These are phyloP conservation scores for Phrynocephalus versicolor DNA, from an alignment of 2,113 vertebrate species.

Conservation along the genomic window DNA sequence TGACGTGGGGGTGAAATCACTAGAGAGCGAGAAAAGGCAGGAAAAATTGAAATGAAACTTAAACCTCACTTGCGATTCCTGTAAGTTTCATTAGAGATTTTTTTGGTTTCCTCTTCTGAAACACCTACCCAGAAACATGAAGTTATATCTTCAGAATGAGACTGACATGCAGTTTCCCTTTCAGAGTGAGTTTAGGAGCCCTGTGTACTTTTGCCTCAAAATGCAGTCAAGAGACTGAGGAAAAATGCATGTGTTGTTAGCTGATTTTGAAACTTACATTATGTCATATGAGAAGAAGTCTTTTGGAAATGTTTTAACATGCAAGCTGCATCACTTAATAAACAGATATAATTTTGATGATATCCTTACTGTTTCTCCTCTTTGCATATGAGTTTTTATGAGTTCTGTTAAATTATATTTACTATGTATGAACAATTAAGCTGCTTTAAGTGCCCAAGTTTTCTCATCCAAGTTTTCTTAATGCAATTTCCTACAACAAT, in stretches of 20 bases:
- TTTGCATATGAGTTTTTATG: neutral
- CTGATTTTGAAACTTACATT: neutral
- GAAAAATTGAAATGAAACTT: neutral
- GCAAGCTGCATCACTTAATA: neutral
- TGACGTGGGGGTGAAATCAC: neutral
- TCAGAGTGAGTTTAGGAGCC: neutral
- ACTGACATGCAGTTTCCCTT: neutral
- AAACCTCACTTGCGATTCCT: neutral
- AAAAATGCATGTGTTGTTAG: neutral
- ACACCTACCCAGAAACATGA: neutral
- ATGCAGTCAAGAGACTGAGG: neutral
- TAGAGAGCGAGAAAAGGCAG: neutral
- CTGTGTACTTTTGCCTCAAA: neutral
- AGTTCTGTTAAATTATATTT: neutral
- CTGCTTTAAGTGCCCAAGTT: neutral
- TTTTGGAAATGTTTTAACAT: neutral
- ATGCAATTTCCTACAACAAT: neutral
- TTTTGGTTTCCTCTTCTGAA: slow-evolving; percentile 4
- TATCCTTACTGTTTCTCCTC: neutral
- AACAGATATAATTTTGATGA: neutral
- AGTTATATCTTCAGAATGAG: neutral
- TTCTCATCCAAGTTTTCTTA: neutral
- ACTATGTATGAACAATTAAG: neutral
- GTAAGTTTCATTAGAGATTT: neutral
- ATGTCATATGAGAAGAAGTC: neutral